Conservation (phyloP, 2,113 vertebrate genomes). For the Anseranas semipalmata region DNA sequence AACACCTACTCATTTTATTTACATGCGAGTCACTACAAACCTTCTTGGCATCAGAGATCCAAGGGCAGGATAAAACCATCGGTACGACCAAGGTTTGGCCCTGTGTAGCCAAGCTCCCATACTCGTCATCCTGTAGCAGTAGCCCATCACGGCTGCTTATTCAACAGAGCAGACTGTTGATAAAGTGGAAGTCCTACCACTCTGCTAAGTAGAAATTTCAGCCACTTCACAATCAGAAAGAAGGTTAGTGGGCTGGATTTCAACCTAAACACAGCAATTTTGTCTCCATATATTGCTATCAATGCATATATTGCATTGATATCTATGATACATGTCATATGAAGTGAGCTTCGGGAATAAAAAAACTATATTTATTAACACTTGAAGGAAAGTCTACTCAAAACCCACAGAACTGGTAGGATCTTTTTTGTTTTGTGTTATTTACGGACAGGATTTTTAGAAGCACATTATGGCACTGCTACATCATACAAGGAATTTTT, state of each 20-base stretch:
- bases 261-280: not conserved
- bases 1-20: not conserved
- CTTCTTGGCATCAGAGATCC: not conserved
- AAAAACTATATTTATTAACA: not conserved
- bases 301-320: no score
- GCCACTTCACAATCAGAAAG: not conserved
- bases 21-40: not conserved
- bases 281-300: not conserved
- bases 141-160: not conserved
- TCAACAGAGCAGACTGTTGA: not conserved
- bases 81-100: not conserved
- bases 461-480: not conserved
- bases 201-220: not conserved
- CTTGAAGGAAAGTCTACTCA: not conserved
- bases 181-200: no score
- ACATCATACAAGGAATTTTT: not conserved
- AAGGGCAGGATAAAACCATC: not conserved
- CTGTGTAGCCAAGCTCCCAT: not conserved
- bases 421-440: not conserved
- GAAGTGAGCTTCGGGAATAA: not conserved
- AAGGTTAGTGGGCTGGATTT: not conserved
- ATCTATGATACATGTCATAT: not conserved
- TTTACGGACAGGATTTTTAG: not conserved
- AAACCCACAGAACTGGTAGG: not conserved
- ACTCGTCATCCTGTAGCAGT: not conserved